phyloP scores from a whole-genome alignment of 2,888 invertebrate species.

The Oscheius myriophilus region DNA sequence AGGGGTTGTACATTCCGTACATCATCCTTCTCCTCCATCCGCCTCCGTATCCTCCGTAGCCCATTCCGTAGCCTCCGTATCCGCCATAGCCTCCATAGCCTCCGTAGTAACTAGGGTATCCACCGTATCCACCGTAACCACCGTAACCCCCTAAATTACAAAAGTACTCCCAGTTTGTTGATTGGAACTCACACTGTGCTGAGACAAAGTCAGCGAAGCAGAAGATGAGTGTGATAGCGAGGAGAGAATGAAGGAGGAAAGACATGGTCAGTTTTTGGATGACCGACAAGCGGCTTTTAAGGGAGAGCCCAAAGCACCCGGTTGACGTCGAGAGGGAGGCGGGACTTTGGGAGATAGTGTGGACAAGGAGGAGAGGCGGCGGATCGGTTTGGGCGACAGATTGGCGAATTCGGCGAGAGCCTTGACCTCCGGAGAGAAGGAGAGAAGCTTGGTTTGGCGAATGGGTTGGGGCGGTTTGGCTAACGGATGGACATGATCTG shows the following conservation, averaged over 20 bases:
- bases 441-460: too few species aligned
- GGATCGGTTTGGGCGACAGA: slow-evolving; percentile 3
- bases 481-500: not conserved
- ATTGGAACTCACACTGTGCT: slow-evolving; percentile 31
- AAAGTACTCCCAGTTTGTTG: too few species aligned
- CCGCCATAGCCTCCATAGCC: slow-evolving; percentile 6
- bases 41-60: slow-evolving; percentile 2
- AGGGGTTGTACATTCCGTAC: not conserved
- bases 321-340: slow-evolving; percentile 6
- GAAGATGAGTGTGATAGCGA: slow-evolving; percentile 2
- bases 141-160: slow-evolving; percentile 2
- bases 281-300: not conserved
- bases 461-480: not conserved
- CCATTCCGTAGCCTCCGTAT: slow-evolving; percentile 2
- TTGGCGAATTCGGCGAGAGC: not conserved
- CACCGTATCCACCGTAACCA: slow-evolving; percentile 5
- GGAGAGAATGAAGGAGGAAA: slow-evolving; percentile 1
- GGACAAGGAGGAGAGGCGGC: slow-evolving; percentile 1
- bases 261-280: slow-evolving; percentile 6
- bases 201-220: slow-evolving; percentile 8
- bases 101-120: slow-evolving; percentile 1
- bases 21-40: not conserved
- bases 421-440: too few species aligned
- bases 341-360: slow-evolving; percentile 1
- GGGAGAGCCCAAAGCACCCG: too few species aligned